These are phyloP conservation scores for Ptiloglossa arizonensis DNA, from an alignment of 1,140 invertebrate genomes.

Conservation along the genomic window DNA sequence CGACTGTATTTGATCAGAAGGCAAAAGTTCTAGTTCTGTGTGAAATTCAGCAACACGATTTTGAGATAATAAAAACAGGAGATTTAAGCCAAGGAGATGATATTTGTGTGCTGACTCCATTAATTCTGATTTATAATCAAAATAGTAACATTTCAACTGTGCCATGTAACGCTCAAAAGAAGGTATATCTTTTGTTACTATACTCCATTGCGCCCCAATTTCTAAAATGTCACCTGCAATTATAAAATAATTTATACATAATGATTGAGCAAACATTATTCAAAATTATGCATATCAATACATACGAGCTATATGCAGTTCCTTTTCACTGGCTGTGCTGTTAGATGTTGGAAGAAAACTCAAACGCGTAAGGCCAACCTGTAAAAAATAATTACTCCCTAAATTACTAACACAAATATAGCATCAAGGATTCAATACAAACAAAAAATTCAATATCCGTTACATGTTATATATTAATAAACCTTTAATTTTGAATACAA, in stretches of 20 bases:
- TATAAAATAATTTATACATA: constrained; percentile 16
- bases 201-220: constrained; percentile 97
- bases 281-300: constrained; percentile 47
- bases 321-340: constrained; percentile 89
- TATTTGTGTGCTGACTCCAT: constrained; percentile 97
- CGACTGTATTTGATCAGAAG: constrained; percentile 94
- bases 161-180: constrained; percentile 98
- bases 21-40: constrained; percentile 97
- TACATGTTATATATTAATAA: constrained; percentile 26
- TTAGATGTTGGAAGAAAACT: constrained; percentile 94
- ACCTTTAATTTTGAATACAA: constrained; percentile 52
- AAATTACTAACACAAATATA: neutral
- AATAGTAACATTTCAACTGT: constrained; percentile 98
- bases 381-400: constrained; percentile 60
- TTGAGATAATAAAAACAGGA: constrained; percentile 97
- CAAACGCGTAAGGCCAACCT: constrained; percentile 92
- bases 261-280: constrained; percentile 3
- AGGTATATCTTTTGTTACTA: constrained; percentile 94
- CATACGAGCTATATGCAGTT: constrained; percentile 92
- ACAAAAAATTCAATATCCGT: constrained; percentile 11
- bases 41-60: constrained; percentile 99
- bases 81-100: constrained; percentile 96
- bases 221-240: constrained; percentile 92
- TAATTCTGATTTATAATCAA: constrained; percentile 96
- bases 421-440: neutral